Percentiles rank a stretch among this genome's conserved stretches.
These are phyloP conservation scores for Salticus scenicus DNA, from an alignment of 2,888 invertebrate species.

Conservation along the genomic window DNA sequence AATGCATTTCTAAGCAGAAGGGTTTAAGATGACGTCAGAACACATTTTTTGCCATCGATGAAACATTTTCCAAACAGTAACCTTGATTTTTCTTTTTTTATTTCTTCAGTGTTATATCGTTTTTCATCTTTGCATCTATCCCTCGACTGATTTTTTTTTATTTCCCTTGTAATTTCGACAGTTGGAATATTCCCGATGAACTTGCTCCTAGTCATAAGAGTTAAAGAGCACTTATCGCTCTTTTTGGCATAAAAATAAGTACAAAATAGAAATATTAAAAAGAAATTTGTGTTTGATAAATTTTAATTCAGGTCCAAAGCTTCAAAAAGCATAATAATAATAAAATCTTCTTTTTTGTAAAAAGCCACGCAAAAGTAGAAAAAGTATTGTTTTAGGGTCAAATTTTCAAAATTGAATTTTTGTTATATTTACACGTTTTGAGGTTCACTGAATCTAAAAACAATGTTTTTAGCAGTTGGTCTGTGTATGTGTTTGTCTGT, in stretches of 20 bases:
- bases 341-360: no score
- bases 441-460: no score
- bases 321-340: no score
- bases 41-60: background rate
- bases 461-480: no score
- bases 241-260: background rate
- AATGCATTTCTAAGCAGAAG: background rate
- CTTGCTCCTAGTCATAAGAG: background rate
- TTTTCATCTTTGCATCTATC: conserved; percentile 7
- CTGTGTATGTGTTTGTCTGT: no score
- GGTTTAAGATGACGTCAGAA: background rate
- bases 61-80: background rate
- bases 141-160: conserved; percentile 15
- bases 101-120: conserved; percentile 1
- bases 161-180: conserved; percentile 18
- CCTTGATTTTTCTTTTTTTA: background rate
- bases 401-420: no score
- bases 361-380: no score
- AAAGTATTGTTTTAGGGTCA: no score
- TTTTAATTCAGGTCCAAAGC: no score
- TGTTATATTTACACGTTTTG: no score
- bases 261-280: no score
- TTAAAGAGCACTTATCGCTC: background rate
- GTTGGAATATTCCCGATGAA: conserved; percentile 60
- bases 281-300: no score